Evolutionary conservation across 2,113 vertebrate genomes (phyloP).

Genomic region (Zosterops borbonicus): DNA sequence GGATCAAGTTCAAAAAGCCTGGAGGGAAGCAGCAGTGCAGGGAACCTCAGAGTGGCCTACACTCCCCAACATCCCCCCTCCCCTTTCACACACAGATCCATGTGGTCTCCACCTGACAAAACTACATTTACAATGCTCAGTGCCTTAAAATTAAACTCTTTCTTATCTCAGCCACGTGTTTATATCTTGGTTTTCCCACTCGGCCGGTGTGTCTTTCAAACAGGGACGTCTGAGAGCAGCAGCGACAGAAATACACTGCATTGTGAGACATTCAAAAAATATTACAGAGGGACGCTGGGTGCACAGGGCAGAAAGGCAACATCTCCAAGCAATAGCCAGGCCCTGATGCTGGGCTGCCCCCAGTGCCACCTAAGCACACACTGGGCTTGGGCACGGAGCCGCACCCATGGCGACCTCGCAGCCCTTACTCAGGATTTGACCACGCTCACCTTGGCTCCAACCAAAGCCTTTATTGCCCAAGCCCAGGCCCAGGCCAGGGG

Average conservation of each 20-base stretch:
- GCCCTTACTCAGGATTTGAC: neutral
- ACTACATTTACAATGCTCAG: neutral
- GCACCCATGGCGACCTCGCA: fast-evolving
- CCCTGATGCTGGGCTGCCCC: neutral
- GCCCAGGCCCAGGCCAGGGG: neutral
- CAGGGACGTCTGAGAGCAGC: neutral
- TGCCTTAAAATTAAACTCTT: constrained; percentile 9
- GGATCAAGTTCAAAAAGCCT: constrained; percentile 7
- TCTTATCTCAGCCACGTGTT: neutral
- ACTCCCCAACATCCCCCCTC: neutral
- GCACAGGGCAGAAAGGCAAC: neutral
- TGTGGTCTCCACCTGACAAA: constrained; percentile 51
- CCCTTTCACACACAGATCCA: constrained; percentile 5
- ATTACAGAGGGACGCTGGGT: neutral
- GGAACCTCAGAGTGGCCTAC: neutral
- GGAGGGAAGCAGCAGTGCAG: neutral
- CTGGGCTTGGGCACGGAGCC: neutral
- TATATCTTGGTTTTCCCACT: neutral
- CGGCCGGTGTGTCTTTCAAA: neutral
- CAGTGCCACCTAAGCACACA: neutral
- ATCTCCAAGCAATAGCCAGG: neutral
- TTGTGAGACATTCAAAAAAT: neutral
- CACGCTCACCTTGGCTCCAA: neutral
- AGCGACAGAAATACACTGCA: neutral
- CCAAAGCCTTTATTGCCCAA: neutral